A percentile compares a stretch with the other conserved stretches of the same genome.
Conservation (phyloP, 2,113 vertebrate genomes). For the Apistogramma diplotaenia region DNA sequence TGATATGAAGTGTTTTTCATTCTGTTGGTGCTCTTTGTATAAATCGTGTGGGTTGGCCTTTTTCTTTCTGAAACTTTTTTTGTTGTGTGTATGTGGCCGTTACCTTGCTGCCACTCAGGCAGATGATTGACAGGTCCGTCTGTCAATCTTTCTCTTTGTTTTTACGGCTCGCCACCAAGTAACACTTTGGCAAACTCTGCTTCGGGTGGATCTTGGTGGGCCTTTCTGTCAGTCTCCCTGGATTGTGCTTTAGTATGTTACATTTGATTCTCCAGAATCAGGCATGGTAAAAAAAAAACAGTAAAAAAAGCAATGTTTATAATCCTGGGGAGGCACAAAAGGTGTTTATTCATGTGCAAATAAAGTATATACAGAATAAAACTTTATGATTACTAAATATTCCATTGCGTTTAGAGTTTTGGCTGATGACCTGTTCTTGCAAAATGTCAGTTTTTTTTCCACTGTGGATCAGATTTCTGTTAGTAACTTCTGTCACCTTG, state of each 20-base stretch:
- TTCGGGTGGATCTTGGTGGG: conserved; percentile 53
- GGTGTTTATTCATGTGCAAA: conserved; percentile 90
- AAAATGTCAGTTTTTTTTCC: conserved; percentile 20
- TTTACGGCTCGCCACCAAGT: conserved; percentile 33
- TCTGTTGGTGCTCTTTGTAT: conserved; percentile 73
- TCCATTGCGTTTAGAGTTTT: conserved; percentile 40
- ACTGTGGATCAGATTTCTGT: conserved; percentile 42
- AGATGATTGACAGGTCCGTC: conserved; percentile 18
- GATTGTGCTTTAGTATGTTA: conserved; percentile 83
- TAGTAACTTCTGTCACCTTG: conserved; percentile 43
- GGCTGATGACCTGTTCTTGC: conserved; percentile 20
- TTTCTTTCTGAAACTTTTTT: conserved; percentile 76
- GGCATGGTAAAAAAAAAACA: conserved; percentile 91
- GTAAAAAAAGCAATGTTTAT: conserved; percentile 87
- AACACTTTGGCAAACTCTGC: not conserved
- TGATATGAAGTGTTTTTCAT: conserved; percentile 72
- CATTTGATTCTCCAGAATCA: conserved; percentile 82
- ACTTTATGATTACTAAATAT: conserved; percentile 82
- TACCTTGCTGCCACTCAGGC: conserved; percentile 55
- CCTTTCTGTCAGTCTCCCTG: conserved; percentile 72
- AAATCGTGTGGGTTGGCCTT: conserved; percentile 81
- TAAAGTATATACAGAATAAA: conserved; percentile 95
- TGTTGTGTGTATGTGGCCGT: conserved; percentile 71
- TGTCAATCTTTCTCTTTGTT: conserved; percentile 31
- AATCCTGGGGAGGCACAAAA: conserved; percentile 74